Base-by-base conservation (phyloP, 2,888 invertebrate genomes). In the Xestia c-nigrum region DNA sequence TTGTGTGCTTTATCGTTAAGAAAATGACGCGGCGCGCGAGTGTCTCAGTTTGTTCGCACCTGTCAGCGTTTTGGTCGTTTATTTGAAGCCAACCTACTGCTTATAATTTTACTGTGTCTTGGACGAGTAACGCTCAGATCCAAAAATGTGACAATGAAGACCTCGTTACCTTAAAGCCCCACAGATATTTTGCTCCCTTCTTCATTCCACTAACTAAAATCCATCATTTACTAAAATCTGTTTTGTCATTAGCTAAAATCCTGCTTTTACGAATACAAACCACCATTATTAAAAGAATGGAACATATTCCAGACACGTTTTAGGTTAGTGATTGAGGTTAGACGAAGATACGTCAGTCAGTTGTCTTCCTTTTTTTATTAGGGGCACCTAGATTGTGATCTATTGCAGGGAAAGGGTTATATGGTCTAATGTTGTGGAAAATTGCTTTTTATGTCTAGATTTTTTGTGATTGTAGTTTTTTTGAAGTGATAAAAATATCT, bases 271-370 rank as follows among this genome's bases (percentile, higher is more conserved):
- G 31, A 5, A 21, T 12, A 67, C 2, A 24, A 9, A 12, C 52
- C 12, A 46, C 21, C 38, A 24, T 43, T 57, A 57, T 40, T 78
- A 21, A 24, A 21, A 40, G 1, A 68, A 68, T 12, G 31, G 1
- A 78, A 46, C 3, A 43, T 31, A 81, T 82, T 76, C 82, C 52
- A 40, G 40, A 55, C 82, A 61, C 82, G 76, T 76, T 47, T 3
- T 38, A 16, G 50, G 24, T 50, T 16, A 19, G 57, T 76, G 76
- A 66, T 81, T 78, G 65, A 82, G 82, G 78, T 76, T 40, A 55
- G n/a, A 31, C 16, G 57, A 5, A 76, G 82, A 81, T 81, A 52
- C 50, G 78, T 78, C 75, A 50, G 50, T 78, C 78, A 78, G 24
- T 14, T 76, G 82, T 81, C 78, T 46, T 16, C 46, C 61, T 38